phyloP scores from a whole-genome alignment of 2,797 vertebrate genomes.

The Diplodus sargus region DNA sequence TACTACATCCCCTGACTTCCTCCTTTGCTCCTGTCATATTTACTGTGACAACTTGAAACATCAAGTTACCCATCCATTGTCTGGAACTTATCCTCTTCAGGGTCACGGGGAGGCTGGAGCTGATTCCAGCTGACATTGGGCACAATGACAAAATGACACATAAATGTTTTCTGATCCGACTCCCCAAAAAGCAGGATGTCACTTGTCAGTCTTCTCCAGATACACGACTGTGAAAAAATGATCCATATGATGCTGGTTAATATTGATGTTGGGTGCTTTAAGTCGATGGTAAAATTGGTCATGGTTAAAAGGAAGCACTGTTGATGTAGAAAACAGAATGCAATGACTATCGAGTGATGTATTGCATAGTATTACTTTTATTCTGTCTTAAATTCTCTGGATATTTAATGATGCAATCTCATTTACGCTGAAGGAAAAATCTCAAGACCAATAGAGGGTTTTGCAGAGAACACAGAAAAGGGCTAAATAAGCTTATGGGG shows the following conservation, averaged over 20 bases:
- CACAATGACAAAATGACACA: not conserved
- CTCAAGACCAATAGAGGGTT: slow-evolving; percentile 17
- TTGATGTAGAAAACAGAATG: not conserved
- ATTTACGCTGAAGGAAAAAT: not conserved
- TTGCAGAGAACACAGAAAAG: slow-evolving; percentile 26
- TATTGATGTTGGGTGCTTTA: not conserved
- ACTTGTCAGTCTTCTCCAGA: not conserved
- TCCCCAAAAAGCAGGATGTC: not conserved
- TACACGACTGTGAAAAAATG: not conserved
- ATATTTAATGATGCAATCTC: not conserved
- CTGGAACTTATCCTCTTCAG: too few relatives aligned
- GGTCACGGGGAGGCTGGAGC: too few relatives aligned
- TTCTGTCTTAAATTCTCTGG: not conserved
- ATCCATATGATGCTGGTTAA: not conserved
- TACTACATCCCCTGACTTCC: too few relatives aligned
- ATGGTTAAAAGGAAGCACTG: not conserved
- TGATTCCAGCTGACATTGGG: too few relatives aligned
- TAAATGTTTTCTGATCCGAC: too few relatives aligned
- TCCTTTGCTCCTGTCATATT: too few relatives aligned
- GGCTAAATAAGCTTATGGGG: slow-evolving; percentile 9
- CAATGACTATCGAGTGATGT: not conserved
- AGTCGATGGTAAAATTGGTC: not conserved
- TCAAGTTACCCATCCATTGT: too few relatives aligned
- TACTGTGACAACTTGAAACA: too few relatives aligned
- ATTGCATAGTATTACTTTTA: not conserved